Evolutionary conservation across 2,113 vertebrate genomes (phyloP).

Genomic region (Erythrolamprus reginae): DNA sequence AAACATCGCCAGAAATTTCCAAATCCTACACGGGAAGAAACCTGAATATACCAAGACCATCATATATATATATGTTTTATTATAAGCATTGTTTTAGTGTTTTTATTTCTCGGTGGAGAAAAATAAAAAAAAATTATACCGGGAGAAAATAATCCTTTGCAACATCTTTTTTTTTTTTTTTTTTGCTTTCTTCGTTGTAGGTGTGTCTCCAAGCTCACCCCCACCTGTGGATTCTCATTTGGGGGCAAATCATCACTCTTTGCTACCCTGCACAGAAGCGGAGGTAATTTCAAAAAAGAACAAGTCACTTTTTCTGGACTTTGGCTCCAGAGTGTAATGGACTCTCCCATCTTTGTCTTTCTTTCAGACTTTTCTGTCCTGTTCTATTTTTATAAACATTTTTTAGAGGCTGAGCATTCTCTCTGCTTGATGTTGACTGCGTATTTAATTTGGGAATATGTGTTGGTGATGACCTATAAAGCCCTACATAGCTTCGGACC

Average conservation of each 20-base stretch:
- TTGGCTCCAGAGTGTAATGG: not conserved
- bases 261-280: not conserved
- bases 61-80: too few relatives aligned
- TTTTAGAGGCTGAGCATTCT: not conserved
- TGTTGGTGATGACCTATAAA: too few relatives aligned
- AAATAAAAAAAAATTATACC: too few relatives aligned
- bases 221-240: not conserved
- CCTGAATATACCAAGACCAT: too few relatives aligned
- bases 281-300: not conserved
- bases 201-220: not conserved
- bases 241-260: not conserved
- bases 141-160: not conserved
- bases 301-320: not conserved
- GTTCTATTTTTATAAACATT: not conserved
- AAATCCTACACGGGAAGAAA: too few relatives aligned
- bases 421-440: not conserved
- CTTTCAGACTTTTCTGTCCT: not conserved
- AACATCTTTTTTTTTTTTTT: not conserved
- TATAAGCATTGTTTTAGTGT: too few relatives aligned
- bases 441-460: not conserved
- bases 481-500: too few relatives aligned
- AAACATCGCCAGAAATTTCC: too few relatives aligned
- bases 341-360: not conserved
- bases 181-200: not conserved
- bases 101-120: too few relatives aligned